Percentiles rank a stretch among this genome's conserved stretches.
Evolutionary conservation across 2,113 vertebrate genomes (phyloP).

Genomic region (Bothrops jararaca): DNA sequence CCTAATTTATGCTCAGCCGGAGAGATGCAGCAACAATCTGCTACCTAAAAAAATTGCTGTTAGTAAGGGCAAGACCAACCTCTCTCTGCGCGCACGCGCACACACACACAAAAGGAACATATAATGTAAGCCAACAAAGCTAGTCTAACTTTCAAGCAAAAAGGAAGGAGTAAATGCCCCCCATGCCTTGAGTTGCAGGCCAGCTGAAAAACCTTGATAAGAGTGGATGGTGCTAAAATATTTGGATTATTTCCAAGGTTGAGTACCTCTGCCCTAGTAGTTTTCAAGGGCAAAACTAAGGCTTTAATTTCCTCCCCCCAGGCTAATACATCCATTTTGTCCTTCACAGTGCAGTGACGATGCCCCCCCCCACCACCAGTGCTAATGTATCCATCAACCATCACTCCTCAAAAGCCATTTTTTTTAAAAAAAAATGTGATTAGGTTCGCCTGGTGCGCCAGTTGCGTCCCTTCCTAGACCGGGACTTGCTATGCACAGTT

Average conservation of each 20-base stretch:
- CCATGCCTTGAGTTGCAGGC: neutral
- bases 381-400: neutral
- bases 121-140: neutral
- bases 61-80: neutral
- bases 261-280: too few species aligned
- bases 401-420: neutral
- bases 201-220: neutral
- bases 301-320: fast-evolving
- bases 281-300: neutral
- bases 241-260: neutral
- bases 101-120: neutral
- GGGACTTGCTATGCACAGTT: too few species aligned
- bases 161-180: neutral
- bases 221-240: neutral
- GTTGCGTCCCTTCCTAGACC: too few species aligned
- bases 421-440: neutral
- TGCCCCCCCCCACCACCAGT: neutral
- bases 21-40: neutral
- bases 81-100: neutral
- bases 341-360: neutral
- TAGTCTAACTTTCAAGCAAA: neutral
- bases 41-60: neutral
- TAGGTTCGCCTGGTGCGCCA: too few species aligned
- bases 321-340: neutral
- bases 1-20: slow-evolving; percentile 54